Base-by-base conservation (phyloP, 1,140 invertebrate genomes). In the Bombus waltoni region DNA sequence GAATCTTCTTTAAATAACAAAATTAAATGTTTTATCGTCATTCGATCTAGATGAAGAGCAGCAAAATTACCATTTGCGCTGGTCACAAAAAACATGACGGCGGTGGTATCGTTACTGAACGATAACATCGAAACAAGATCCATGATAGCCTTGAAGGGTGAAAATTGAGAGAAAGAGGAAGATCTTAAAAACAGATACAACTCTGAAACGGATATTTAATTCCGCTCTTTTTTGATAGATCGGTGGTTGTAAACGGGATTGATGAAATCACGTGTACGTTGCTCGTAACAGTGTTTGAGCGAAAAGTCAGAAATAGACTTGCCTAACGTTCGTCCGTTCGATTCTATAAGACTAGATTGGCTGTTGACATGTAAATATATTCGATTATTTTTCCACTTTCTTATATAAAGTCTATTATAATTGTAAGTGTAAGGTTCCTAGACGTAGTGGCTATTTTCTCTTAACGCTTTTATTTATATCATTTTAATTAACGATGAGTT, bases 301-400 rank as follows among this genome's bases (percentile, higher is more conserved):
- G 8, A 32, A 42, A 68, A 68, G 81, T 83, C 81, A 83, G 81
- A 83, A 78, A 68, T 42, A 78, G 81, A 70, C 81, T 78, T 83
- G 81, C 81, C 74, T 83, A 66, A 70, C 81, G 59, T 74, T 76
- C 28, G n/a, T 74, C 18, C 40, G n/a, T 65, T 82, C 70, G n/a
- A 72, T 74, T 74, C 57, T 59, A 71, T 72, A 81, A 53, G 44
- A 44, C 68, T 71, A 71, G 44, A 81, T 57, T 72, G 47, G 66
- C 44, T 68, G 81, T 78, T 78, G 18, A 83, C 35, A 18, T 83
- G 74, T 83, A 83, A 53, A 83, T 83, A 83, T n/a, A 83, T 78
- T 57, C 65, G 10, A 42, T 83, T 83, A 83, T 83, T 83, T 83
- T 78, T 78, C 35, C 62, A 83, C 40, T 28, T 32, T 83, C 62